These are phyloP conservation scores for Anas capensis DNA, from an alignment of 2,797 vertebrate genomes.

Conservation along the genomic window DNA sequence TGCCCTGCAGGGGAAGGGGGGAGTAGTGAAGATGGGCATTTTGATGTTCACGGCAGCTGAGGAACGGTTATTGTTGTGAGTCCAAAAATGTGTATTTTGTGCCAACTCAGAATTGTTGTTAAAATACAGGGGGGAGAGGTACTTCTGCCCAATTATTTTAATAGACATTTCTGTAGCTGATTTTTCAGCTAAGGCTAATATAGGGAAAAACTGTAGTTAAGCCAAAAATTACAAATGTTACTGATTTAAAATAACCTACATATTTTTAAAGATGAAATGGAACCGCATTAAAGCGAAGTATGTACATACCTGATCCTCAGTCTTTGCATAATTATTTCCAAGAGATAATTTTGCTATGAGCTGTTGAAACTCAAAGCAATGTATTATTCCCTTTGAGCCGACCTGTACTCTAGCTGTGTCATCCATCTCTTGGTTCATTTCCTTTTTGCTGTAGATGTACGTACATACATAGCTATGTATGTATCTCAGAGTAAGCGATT, in stretches of 20 bases:
- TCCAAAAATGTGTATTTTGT: background rate
- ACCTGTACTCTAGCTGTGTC: conserved; percentile 44
- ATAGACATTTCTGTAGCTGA: conserved; percentile 44
- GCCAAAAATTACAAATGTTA: conserved; percentile 58
- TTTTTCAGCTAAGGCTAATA: conserved; percentile 41
- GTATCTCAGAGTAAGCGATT: background rate
- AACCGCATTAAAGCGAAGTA: conserved; percentile 31
- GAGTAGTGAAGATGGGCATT: background rate
- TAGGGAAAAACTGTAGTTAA: conserved; percentile 47
- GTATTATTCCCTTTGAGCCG: conserved; percentile 41
- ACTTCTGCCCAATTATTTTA: background rate
- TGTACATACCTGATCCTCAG: conserved; percentile 61
- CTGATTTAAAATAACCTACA: conserved; percentile 41
- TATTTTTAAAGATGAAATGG: conserved; percentile 56
- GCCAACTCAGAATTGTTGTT: conserved; percentile 34
- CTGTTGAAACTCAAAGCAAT: conserved; percentile 32
- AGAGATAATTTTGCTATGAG: conserved; percentile 62
- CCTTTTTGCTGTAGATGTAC: conserved; percentile 58
- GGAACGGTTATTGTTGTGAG: background rate
- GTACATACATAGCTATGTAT: background rate
- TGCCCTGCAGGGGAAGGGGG: background rate
- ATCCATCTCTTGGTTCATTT: conserved; percentile 51
- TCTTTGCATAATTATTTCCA: conserved; percentile 52
- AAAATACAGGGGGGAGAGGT: background rate
- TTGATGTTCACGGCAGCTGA: background rate